A percentile compares a stretch with the other conserved stretches of the same genome.
Conservation (phyloP, 2,888 invertebrate species). For the Stratiomys singularior region DNA sequence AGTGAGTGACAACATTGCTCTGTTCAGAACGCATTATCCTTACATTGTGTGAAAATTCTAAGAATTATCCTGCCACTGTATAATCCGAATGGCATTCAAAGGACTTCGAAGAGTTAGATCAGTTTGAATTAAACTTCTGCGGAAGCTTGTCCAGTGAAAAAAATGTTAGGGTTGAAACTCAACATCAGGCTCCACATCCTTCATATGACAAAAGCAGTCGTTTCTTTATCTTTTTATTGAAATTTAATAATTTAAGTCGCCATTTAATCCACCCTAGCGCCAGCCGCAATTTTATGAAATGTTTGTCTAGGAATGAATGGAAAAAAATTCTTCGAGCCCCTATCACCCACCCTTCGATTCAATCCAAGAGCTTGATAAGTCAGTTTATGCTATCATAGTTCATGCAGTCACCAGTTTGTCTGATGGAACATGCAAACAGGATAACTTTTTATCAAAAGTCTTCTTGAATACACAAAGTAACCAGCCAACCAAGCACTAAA, state of each 20-base stretch:
- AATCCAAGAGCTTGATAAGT: background rate
- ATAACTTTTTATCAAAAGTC: slow-evolving; percentile 43
- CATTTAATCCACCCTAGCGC: slow-evolving; percentile 25
- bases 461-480: slow-evolving; percentile 39
- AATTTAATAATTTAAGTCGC: slow-evolving; percentile 39
- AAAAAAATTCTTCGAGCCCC: background rate
- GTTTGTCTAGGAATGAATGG: slow-evolving; percentile 19
- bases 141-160: too few species aligned
- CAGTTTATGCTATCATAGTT: slow-evolving; percentile 37
- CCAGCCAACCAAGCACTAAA: slow-evolving; percentile 20
- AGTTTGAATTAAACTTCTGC: too few species aligned
- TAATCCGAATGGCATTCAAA: too few species aligned
- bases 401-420: slow-evolving; percentile 26
- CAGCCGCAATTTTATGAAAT: background rate
- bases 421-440: slow-evolving; percentile 44
- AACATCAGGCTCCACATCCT: too few species aligned
- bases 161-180: too few species aligned
- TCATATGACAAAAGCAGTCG: too few species aligned
- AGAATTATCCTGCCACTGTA: too few species aligned
- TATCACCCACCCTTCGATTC: background rate
- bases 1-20: too few species aligned
- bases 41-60: too few species aligned
- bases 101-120: too few species aligned
- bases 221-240: slow-evolving; percentile 23
- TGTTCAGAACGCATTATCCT: too few species aligned